Base-by-base conservation (phyloP, 1,140 invertebrate species). In the Lethrus apterus region DNA sequence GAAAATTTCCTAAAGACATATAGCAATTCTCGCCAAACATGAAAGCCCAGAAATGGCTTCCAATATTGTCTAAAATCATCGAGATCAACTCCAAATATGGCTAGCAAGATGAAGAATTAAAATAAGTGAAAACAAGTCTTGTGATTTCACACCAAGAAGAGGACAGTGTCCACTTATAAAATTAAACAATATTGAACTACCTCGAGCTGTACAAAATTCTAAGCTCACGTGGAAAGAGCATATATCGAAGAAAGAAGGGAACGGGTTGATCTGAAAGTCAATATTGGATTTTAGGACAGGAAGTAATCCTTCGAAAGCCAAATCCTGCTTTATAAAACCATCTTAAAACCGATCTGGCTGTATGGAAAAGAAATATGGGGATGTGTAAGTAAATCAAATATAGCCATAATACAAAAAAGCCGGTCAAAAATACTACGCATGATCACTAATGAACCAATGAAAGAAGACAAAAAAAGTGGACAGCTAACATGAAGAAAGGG, bases 381-480 rank as follows among this genome's bases (percentile, higher is more conserved):
- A 11, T 31, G 30, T 31, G 30, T 13, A 31, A 31, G 30, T 31
- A 31, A 31, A n/a, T 31, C 30, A n/a, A 31, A n/a, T n/a, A 31
- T 31, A 10, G 3, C n/a, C 3, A 31, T 31, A 4, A 31, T 31
- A 10, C 30, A 31, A n/a, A 4, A 13, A n/a, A 31, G 30, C 30
- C 30, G n/a, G n/a, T 31, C 30, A 3, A 31, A 31, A 31, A n/a
- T 31, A 31, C 30, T n/a, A 11, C n/a, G 4, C n/a, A 31, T 31
- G n/a, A 31, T 31, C n/a, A 31, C 30, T 4, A n/a, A 31, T 31
- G 30, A 4, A 31, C 30, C n/a, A n/a, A n/a, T n/a, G n/a, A n/a
- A n/a, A n/a, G n/a, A n/a, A n/a, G n/a, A n/a, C n/a, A n/a, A n/a
- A n/a, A n/a, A n/a, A n/a, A n/a, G n/a, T n/a, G n/a, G n/a, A n/a